phyloP scores from a whole-genome alignment of 2,888 invertebrate species.

The Pseudococcus viburni region DNA sequence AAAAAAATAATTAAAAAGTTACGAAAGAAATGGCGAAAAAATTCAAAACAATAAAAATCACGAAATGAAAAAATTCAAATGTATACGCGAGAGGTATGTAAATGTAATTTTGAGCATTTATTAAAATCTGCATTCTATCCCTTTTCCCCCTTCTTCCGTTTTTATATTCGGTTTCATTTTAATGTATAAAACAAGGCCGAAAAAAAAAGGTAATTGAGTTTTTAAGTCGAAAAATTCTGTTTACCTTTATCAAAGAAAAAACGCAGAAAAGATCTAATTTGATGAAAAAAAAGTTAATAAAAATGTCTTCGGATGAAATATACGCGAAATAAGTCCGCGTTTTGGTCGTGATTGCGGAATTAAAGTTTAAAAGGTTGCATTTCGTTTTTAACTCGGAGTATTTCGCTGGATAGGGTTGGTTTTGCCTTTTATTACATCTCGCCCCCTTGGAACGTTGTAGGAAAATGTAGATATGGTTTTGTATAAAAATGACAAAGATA shows the following conservation, averaged over 20 bases:
- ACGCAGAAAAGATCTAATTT: constrained; percentile 4
- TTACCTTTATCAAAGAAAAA: neutral
- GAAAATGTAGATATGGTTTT: neutral
- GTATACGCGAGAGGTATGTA: neutral
- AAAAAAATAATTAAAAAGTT: constrained; percentile 27
- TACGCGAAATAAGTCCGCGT: neutral
- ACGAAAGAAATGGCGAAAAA: neutral
- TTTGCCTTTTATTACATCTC: neutral
- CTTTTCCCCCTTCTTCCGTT: neutral
- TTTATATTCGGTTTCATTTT: constrained; percentile 1
- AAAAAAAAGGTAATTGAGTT: constrained; percentile 2
- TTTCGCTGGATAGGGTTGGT: neutral
- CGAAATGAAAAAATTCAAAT: constrained; percentile 8
- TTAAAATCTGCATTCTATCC: neutral
- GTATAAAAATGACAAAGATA: constrained; percentile 11
- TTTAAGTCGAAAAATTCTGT: constrained; percentile 6
- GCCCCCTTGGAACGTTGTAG: neutral
- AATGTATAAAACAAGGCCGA: neutral
- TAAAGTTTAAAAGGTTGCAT: neutral
- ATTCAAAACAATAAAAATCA: neutral
- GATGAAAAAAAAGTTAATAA: constrained; percentile 14
- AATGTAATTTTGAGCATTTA: neutral
- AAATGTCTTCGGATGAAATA: constrained; percentile 27
- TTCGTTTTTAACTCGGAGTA: neutral
- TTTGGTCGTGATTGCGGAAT: neutral